Percentiles rank a stretch among this genome's conserved stretches.
Evolutionary conservation across 2,888 invertebrate species (phyloP).

Genomic region (Xestia ashworthii): DNA sequence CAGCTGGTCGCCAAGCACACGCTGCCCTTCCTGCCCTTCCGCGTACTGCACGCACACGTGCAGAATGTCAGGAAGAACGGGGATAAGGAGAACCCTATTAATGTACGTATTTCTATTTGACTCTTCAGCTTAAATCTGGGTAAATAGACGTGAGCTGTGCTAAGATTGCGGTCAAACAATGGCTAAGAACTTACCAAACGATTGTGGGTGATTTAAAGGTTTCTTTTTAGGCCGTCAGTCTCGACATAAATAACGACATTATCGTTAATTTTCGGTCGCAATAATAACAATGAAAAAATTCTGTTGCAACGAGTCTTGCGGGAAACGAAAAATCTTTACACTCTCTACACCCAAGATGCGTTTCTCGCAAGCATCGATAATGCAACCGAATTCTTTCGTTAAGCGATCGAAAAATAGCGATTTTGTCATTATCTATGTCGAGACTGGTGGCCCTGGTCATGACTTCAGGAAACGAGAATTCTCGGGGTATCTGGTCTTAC

Average conservation of each 20-base stretch:
- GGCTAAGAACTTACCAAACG: neutral
- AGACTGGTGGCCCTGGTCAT: too few species aligned
- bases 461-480: neutral
- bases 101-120: slow-evolving; percentile 71
- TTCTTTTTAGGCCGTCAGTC: neutral
- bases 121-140: neutral
- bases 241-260: too few species aligned
- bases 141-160: neutral
- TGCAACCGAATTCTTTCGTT: too few species aligned
- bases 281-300: too few species aligned
- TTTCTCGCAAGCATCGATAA: too few species aligned
- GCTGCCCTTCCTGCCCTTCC: slow-evolving; percentile 77
- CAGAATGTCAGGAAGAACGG: slow-evolving; percentile 57
- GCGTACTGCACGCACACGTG: slow-evolving; percentile 74
- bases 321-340: too few species aligned
- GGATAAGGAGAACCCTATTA: slow-evolving; percentile 76
- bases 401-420: too few species aligned
- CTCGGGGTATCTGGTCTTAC: neutral
- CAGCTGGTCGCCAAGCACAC: slow-evolving; percentile 76
- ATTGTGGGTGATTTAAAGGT: neutral
- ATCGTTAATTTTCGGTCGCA: too few species aligned
- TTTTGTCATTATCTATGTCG: too few species aligned
- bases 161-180: neutral
- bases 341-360: too few species aligned
- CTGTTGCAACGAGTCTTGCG: too few species aligned